Evolutionary conservation across 2,888 invertebrate genomes (phyloP).

Genomic region (Lamellibrachia columna): DNA sequence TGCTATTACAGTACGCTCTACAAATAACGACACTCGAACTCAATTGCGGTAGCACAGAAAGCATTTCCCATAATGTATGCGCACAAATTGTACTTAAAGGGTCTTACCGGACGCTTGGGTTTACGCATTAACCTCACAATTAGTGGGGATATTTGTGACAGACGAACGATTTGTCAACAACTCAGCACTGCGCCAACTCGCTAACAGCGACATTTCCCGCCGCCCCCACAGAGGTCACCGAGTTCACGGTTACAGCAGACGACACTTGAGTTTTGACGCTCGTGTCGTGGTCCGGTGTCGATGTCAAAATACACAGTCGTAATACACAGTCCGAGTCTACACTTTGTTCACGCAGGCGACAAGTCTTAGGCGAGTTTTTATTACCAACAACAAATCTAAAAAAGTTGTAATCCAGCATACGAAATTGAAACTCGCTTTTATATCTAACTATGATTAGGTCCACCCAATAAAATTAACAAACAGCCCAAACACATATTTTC

Average conservation of each 20-base stretch:
- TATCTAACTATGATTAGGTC: neutral
- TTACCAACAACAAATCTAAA: no score
- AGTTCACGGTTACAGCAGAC: neutral
- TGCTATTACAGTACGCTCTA: no score
- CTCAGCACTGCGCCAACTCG: neutral
- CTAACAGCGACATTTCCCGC: neutral
- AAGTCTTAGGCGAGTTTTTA: neutral
- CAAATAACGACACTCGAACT: no score
- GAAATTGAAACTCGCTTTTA: neutral
- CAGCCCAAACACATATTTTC: no score
- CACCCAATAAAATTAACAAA: neutral
- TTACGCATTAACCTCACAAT: neutral
- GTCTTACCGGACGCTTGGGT: neutral
- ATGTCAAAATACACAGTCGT: neutral
- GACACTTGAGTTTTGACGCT: neutral
- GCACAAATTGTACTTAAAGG: neutral
- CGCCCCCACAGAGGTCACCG: neutral
- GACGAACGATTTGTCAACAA: neutral
- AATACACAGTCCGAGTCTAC: neutral
- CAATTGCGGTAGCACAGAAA: no score
- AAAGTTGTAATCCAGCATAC: neutral
- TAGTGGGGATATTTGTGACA: neutral
- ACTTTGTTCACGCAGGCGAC: neutral
- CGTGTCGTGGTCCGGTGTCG: neutral
- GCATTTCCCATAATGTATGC: neutral